phyloP scores from a whole-genome alignment of 2,888 invertebrate genomes.

The Bembecia ichneumoniformis region DNA sequence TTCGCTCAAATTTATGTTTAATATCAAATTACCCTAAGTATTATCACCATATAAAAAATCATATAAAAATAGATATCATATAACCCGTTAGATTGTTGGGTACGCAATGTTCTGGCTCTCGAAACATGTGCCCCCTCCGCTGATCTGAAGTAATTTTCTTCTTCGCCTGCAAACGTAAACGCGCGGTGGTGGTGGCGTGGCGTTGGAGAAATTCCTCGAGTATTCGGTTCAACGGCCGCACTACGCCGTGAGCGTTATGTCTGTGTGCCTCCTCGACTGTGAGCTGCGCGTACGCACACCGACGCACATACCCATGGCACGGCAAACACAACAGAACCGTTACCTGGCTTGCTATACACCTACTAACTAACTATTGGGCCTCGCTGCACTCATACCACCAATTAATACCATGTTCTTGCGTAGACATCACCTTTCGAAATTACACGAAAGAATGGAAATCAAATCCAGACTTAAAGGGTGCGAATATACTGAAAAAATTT shows the following conservation, averaged over 20 bases:
- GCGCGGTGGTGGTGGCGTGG: constrained; percentile 22
- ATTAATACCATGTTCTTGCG: neutral
- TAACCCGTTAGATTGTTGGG: too few species aligned
- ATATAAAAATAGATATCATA: too few species aligned
- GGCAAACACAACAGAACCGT: constrained; percentile 65
- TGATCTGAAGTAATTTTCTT: constrained; percentile 45
- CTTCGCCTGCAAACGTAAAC: constrained; percentile 41
- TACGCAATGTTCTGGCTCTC: too few species aligned
- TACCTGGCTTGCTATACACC: constrained; percentile 51
- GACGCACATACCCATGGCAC: constrained; percentile 39
- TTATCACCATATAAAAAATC: too few species aligned
- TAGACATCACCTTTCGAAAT: neutral
- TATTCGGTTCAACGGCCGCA: constrained; percentile 70
- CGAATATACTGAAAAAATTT: too few species aligned
- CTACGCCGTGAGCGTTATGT: constrained; percentile 39
- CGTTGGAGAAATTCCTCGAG: constrained; percentile 68
- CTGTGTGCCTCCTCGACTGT: constrained; percentile 44
- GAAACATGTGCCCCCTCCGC: constrained; percentile 18
- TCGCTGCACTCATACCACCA: constrained; percentile 13
- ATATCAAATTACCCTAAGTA: too few species aligned
- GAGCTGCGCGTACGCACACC: constrained; percentile 54
- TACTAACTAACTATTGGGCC: constrained; percentile 31
- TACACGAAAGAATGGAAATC: too few species aligned
- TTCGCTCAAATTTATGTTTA: too few species aligned
- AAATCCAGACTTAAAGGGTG: too few species aligned